phyloP scores from a whole-genome alignment of 2,888 invertebrate genomes.

The Cylloceria caligata region DNA sequence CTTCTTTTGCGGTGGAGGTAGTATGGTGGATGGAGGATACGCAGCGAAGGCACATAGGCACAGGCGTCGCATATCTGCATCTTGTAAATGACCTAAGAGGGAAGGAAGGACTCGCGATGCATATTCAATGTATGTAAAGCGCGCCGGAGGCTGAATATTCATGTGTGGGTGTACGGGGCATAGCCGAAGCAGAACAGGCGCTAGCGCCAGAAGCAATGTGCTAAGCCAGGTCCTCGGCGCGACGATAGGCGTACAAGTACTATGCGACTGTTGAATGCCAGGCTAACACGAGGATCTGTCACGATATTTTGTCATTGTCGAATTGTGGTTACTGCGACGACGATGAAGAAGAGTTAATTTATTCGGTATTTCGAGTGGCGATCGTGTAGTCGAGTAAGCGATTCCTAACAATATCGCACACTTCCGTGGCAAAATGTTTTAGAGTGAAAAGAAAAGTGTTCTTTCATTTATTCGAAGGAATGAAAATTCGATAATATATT shows the following conservation, averaged over 20 bases:
- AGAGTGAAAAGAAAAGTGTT: no score
- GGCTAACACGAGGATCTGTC: constrained; percentile 64
- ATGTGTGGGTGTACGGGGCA: constrained; percentile 81
- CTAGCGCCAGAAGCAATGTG: constrained; percentile 76
- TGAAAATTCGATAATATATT: background rate
- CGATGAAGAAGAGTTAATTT: constrained; percentile 13
- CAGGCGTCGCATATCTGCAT: constrained; percentile 80
- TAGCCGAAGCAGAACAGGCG: constrained; percentile 33
- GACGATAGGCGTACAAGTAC: constrained; percentile 61
- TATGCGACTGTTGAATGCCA: constrained; percentile 52
- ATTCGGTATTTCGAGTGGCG: constrained; percentile 8
- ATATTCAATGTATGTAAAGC: constrained; percentile 84
- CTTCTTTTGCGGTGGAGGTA: constrained; percentile 32
- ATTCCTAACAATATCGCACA: background rate
- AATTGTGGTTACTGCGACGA: constrained; percentile 1
- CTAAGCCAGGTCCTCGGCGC: constrained; percentile 73
- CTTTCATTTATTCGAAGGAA: background rate
- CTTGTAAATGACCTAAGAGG: constrained; percentile 84
- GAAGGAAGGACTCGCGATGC: constrained; percentile 82
- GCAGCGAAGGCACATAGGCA: constrained; percentile 55
- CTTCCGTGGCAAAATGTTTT: background rate
- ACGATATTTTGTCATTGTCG: constrained; percentile 67
- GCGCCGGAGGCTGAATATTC: constrained; percentile 81
- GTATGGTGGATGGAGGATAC: constrained; percentile 48
- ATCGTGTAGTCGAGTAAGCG: background rate